Evolutionary conservation across 2,888 invertebrate species (phyloP).

Genomic region (Dendrolimus pini): DNA sequence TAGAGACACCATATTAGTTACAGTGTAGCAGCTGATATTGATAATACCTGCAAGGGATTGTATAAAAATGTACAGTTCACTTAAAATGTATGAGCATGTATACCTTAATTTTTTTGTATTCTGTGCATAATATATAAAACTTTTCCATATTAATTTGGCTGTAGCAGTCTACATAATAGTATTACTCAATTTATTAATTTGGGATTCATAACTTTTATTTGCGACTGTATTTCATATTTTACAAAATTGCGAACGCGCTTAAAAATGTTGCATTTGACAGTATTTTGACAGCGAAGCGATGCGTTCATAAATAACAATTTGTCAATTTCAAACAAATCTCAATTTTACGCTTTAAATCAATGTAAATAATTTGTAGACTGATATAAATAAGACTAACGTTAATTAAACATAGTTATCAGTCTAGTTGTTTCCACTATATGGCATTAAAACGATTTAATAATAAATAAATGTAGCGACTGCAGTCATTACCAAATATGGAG

Average conservation of each 20-base stretch:
- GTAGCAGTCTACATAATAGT: too few relatives aligned
- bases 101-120: too few relatives aligned
- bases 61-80: too few relatives aligned
- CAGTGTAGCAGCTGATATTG: too few relatives aligned
- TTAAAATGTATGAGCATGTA: too few relatives aligned
- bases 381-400: conserved; percentile 3
- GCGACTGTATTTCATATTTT: background rate
- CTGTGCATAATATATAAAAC: too few relatives aligned
- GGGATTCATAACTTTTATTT: too few relatives aligned
- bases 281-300: conserved; percentile 28
- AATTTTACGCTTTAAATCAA: conserved; percentile 16
- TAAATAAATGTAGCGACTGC: conserved; percentile 59
- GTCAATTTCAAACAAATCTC: conserved; percentile 20
- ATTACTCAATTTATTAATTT: too few relatives aligned
- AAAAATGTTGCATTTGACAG: conserved; percentile 19
- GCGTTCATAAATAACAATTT: conserved; percentile 46
- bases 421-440: conserved; percentile 11
- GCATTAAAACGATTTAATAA: conserved; percentile 33
- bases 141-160: too few relatives aligned
- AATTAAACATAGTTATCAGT: conserved; percentile 5
- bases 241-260: conserved; percentile 23
- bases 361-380: conserved; percentile 15
- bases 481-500: conserved; percentile 83
- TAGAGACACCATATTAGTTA: too few relatives aligned
- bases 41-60: too few relatives aligned